Evolutionary conservation across 2,888 invertebrate species (phyloP), one percentile per base, ranked within the genome.

Genomic region (Dichetophora obliterata): DNA sequence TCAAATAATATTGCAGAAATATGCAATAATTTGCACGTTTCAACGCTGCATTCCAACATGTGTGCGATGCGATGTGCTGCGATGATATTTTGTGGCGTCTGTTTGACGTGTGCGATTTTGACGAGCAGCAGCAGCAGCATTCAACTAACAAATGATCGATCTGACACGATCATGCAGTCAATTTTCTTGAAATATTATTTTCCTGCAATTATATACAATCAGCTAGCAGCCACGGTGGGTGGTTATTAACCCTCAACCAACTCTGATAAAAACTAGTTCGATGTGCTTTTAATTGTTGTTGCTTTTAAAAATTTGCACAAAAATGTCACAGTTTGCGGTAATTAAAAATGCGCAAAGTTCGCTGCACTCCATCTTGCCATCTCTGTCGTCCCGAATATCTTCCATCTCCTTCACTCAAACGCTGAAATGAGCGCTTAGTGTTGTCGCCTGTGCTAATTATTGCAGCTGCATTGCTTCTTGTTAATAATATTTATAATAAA

Each of bases 381-480:
- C 63, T 27, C 63, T 63, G 34, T 43, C 66, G 43, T 43, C 8
- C 11, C 2, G 2, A 27, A 16, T 11, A 5, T 14, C 34, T 31
- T 34, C 31, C 31, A 3, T 31, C 31, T 31, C 31, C 31, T 31
- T 34, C 57, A 16, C 1, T 19, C 54, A 16, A 34, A n/a, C 34
- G 34, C 63, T 63, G n/a, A 24, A 22, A 3, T 11, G 4, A 22
- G 31, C n/a, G 9, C n/a, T 16, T 31, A 14, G n/a, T 59, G 72
- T 37, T 43, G 72, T 48, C 72, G 22, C 31, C 34, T 9, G 59
- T 59, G 59, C 19, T 72, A 72, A 59, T 70, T 72, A 59, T 59
- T 61, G 72, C 72, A 72, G 72, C 72, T 72, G 72, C 72, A 72
- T 31, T 31, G 31, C 31, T 43, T 66, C 43, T 66, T 43, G 43